Base-by-base conservation (phyloP, 2,797 vertebrate species). In the Gymnothorax reevesii region DNA sequence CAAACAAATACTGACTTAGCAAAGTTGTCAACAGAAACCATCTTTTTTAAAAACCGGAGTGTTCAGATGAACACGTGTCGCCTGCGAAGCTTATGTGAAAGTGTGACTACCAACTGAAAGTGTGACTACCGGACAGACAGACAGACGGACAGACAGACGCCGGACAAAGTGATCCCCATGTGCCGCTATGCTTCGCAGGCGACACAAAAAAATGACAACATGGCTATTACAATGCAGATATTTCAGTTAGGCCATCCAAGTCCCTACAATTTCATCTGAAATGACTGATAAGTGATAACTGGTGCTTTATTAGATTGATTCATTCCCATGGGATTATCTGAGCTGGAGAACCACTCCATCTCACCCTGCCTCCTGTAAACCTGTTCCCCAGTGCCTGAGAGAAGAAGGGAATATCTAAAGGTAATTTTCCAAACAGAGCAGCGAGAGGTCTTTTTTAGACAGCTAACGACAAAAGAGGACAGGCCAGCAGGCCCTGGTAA, bases 401-500 rank as follows among this genome's bases (percentile, higher is more conserved):
- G 52, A 80, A 54, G 7, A 80, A 80, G 77, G 82, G 57, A 15
- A 55, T 80, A 20, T 55, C 77, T 52, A 55, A 79, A 80, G 77
- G 77, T 80, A 55, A 80, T 80, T 80, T 12, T 55, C 15, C 77
- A 80, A 80, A 80, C n/a, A 49, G 77, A 80, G 55, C 52, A 80
- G 7, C 20, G 17, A 55, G 9, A 9, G 77, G 17, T 17, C 20
- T 52, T 17, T 42, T 80, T 80, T 17, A n/a, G 52, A 80, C 13
- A 20, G 49, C 20, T 55, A 9, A 55, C 7, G 52, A 77, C 33
- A 20, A 77, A 75, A 42, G 20, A 80, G 15, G 77, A 49, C 77
- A 80, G 52, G 52, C 77, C 13, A 55, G 12, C 87, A 87, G 88
- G 90, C 86, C 87, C 88, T 93, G 92, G 91, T 92, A 93, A 94